phyloP scores from a whole-genome alignment of 1,140 invertebrate species.

The Ips nitidus region DNA sequence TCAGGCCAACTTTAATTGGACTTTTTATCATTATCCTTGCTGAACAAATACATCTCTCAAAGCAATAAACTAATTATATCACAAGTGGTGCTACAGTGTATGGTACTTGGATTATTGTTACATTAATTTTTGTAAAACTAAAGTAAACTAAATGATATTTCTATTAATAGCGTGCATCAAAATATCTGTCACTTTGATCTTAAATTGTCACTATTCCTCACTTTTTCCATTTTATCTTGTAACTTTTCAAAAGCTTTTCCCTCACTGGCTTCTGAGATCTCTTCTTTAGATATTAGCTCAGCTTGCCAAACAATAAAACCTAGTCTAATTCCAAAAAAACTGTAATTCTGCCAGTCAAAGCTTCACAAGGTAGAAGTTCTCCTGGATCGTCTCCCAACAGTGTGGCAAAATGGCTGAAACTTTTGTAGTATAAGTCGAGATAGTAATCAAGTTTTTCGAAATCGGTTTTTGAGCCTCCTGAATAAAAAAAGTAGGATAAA shows the following conservation, averaged over 20 bases:
- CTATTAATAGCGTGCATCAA: no score
- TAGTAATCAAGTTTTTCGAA: slow-evolving; percentile 53
- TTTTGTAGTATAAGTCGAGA: slow-evolving; percentile 58
- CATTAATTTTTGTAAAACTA: no score
- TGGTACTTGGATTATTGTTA: no score
- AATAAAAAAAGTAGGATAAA: slow-evolving; percentile 60
- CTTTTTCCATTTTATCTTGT: no score
- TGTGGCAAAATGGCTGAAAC: slow-evolving; percentile 50
- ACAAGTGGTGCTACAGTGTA: no score
- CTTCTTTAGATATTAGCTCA: slow-evolving; percentile 22
- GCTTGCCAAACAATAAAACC: slow-evolving; percentile 19
- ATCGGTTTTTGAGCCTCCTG: slow-evolving; percentile 55
- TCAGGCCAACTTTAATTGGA: no score
- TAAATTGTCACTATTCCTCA: no score
- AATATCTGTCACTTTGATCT: no score
- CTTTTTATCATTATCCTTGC: no score
- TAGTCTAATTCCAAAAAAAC: slow-evolving; percentile 46
- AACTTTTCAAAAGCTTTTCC: not conserved
- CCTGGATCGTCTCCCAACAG: slow-evolving; percentile 53
- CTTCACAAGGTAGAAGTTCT: slow-evolving; percentile 53
- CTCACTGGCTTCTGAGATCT: slow-evolving; percentile 5
- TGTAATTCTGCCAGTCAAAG: slow-evolving; percentile 51
- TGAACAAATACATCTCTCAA: no score
- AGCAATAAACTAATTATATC: no score
- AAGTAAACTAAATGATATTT: no score